Evolutionary conservation across 2,888 invertebrate genomes (phyloP), one percentile per base, ranked within the genome.

Genomic region (Drosophila ustulata): DNA sequence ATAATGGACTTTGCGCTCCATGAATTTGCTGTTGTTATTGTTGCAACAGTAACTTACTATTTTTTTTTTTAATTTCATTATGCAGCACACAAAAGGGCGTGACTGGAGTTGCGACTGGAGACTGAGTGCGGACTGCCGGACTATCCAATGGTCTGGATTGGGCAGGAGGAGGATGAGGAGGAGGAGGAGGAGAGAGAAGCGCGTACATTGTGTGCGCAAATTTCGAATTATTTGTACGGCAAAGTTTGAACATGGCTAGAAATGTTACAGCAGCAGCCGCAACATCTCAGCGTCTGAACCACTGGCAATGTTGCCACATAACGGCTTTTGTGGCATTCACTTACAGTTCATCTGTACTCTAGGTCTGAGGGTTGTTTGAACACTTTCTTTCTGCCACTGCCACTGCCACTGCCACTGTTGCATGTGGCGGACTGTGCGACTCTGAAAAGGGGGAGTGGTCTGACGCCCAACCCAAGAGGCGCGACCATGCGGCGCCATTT

Each of bases 41-140:
- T 46, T 53, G 89, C 88, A 89, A 89, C 85, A 83, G 91, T 91
- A 88, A 90, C 91, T 88, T 90, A 88, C 37, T 5, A 37, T 37
- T 37, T 37, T 37, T 71, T 91, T 91, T 91, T 88, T 89, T 90
- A 90, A 90, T 90, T 91, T 91, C 91, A 91, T 90, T 90, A 90
- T 82, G 81, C 75, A 65, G 78, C 82, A 91, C 90, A 91, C 37
- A 37, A 37, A 90, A 78, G 89, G 90, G 89, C 82, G 76, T 78
- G 66, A 52, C 64, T 64, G 59, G 43, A 53, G 61, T 65, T 56
- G 53, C 64, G 55, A 50, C 66, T 71, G 45, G 13, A 45, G 41
- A 46, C 39, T 57, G 50, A 64, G 51, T 59, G 49, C 58, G 46
- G 26, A 66, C 25, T n/a, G 26, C 25, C 28, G 7, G 45, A 53